Base-by-base conservation (phyloP, 2,113 vertebrate species). In the Sciurus niger region DNA sequence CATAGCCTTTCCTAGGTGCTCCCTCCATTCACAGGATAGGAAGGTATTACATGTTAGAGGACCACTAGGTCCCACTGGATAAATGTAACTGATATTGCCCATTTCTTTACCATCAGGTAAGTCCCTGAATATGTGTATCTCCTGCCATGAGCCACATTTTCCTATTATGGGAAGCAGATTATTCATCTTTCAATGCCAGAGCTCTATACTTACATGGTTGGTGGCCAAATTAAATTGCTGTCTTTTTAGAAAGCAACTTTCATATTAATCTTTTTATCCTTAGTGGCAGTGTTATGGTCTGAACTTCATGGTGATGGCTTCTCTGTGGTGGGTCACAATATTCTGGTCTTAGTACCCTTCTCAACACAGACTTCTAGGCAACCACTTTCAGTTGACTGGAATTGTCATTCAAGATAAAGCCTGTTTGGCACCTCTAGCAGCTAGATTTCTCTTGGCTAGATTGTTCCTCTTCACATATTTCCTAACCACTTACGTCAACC, bases 71-170 rank as follows among this genome's bases (percentile, higher is more conserved):
- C 48, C 34, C 28, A 55, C 7, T 76, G 37, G 16, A n/a, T 60
- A 46, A 22, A 70, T 28, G 30, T 55, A 34, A 46, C 10, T 53
- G 48, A 14, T 58, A 46, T 7, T 51, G 24, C 16, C 60, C 14
- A 5, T 90, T 84, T 37, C 22, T 79, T 14, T 76, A 32, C n/a
- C 28, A 12, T 83, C 32, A 72, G 28, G 6, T 30, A 90, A 63
- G 24, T 70, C 46, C n/a, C 73, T 77, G 51, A 58, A 28, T 90
- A 18, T 72, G 28, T 55, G 53, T 74, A 14, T 16, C 22, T 65
- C 89, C 73, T 95, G 17, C 73, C 43, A n/a, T 43, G 46, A 93
- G n/a, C 67, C 72, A 90, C 40, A 46, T n/a, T 83, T 40, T 22
- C 10, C 16, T 87, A n/a, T 32, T 93, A 28, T 4, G 1, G 4